Base-by-base conservation (phyloP, 2,797 vertebrate species). In the Danio choprae region DNA sequence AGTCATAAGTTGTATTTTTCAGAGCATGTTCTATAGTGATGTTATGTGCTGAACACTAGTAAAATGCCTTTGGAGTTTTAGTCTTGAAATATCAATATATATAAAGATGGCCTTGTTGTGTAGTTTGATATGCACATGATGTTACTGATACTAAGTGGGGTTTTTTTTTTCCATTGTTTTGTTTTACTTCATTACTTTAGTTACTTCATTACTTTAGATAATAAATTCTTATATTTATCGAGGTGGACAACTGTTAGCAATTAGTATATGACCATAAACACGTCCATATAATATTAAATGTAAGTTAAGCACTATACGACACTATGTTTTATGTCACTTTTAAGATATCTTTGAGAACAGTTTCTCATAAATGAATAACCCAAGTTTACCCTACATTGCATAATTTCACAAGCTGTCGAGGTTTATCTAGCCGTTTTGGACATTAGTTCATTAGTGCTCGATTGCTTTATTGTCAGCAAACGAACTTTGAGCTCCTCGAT, bases 401-500 rank as follows among this genome's bases (percentile, higher is more conserved):
- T 41, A 44, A 44, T 38, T 43, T 65, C 20, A 20, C 72, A 62
- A 69, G 22, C 43, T 36, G 36, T 12, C 12, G 15, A 12, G 11
- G 20, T 43, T 43, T 50, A 60, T 51, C 36, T 29, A 36, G 16
- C 11, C 9, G 5, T 48, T 15, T 44, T 29, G 10, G 18, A 56
- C 58, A 63, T 43, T 63, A 9, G 43, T 51, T 59, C 18, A 64
- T 77, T 71, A 46, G 7, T 38, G 10, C 62, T 48, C 7, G 16
- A 13, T 16, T 9, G 7, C 16, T 74, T 73, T 70, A 69, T 68
- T 46, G 43, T 58, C 82, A 63, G 73, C 64, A 51, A 73, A 50
- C 9, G 74, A 75, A 74, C 84, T 85, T 71, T 75, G 70, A 68
- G 56, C 84, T 22, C 41, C 4, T 13, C 46, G n/a, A n/a, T n/a